phyloP scores from a whole-genome alignment of 2,113 vertebrate genomes.

The Cephalophus harveyi region DNA sequence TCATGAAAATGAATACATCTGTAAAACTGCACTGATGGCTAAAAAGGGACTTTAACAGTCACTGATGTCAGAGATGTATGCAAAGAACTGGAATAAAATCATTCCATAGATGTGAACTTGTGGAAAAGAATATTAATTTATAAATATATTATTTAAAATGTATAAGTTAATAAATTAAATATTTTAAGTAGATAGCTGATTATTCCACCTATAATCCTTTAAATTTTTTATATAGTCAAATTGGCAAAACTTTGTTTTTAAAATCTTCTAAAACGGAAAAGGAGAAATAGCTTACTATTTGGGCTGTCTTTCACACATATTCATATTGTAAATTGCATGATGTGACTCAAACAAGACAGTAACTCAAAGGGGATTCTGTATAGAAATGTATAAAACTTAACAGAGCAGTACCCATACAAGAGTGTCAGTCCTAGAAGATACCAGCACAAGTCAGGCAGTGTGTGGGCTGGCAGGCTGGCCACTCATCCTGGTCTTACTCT shows the following conservation, averaged over 20 bases:
- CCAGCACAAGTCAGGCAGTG: background rate
- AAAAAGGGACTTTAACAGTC: background rate
- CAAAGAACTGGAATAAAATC: background rate
- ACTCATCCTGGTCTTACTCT: background rate
- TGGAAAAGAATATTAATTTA: background rate
- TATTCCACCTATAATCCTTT: background rate
- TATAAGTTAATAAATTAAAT: background rate
- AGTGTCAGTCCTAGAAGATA: background rate
- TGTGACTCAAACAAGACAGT: background rate
- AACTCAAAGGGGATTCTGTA: background rate
- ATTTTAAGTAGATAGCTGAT: background rate
- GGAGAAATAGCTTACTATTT: background rate
- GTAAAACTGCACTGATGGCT: background rate
- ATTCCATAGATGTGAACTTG: background rate
- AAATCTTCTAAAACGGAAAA: slow-evolving; percentile 3
- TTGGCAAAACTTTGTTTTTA: background rate
- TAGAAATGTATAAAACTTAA: background rate
- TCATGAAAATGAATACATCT: background rate
- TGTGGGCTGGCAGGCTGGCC: background rate
- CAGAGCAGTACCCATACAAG: background rate
- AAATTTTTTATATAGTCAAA: background rate
- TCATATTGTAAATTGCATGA: background rate
- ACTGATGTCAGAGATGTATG: background rate
- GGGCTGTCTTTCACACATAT: background rate
- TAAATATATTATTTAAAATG: background rate